A percentile compares a stretch with the other conserved stretches of the same genome.
These are phyloP conservation scores for Philonicus albiceps DNA, from an alignment of 2,888 invertebrate genomes.

Conservation along the genomic window DNA sequence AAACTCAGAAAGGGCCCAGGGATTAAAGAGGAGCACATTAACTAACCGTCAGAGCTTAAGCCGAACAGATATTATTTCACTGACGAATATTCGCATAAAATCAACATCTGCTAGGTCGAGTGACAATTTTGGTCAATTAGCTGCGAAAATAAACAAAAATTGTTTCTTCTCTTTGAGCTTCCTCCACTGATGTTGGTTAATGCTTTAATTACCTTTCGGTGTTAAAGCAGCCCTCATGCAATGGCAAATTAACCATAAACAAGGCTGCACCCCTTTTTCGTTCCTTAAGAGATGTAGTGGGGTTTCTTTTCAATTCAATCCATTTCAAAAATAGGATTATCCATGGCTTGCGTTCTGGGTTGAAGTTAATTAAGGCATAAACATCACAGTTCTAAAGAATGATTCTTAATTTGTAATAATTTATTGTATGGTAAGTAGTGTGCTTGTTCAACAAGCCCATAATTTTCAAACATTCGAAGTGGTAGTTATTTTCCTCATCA, in stretches of 20 bases:
- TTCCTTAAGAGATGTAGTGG: neutral
- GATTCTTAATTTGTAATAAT: neutral
- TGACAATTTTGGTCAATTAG: constrained; percentile 46
- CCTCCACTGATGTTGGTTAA: neutral
- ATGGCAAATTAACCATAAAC: neutral
- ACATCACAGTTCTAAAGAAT: neutral
- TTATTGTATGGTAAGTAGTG: neutral
- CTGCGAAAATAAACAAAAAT: constrained; percentile 40
- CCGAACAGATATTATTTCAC: neutral
- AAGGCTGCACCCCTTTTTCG: neutral
- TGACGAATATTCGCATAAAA: constrained; percentile 14
- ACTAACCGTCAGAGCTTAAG: constrained; percentile 20
- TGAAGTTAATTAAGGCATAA: neutral
- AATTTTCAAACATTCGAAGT: neutral
- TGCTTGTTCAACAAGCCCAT: neutral
- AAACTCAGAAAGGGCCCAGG: neutral
- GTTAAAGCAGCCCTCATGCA: neutral
- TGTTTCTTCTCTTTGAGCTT: neutral
- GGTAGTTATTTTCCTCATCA: neutral
- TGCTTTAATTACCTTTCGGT: constrained; percentile 16
- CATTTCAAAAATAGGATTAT: neutral
- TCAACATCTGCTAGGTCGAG: constrained; percentile 45
- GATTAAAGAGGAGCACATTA: constrained; percentile 35
- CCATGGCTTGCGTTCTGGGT: neutral
- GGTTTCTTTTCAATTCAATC: neutral